A percentile compares a stretch with the other conserved stretches of the same genome.
These are phyloP conservation scores for Zonitis immaculata DNA, from an alignment of 2,888 invertebrate genomes.

Conservation along the genomic window DNA sequence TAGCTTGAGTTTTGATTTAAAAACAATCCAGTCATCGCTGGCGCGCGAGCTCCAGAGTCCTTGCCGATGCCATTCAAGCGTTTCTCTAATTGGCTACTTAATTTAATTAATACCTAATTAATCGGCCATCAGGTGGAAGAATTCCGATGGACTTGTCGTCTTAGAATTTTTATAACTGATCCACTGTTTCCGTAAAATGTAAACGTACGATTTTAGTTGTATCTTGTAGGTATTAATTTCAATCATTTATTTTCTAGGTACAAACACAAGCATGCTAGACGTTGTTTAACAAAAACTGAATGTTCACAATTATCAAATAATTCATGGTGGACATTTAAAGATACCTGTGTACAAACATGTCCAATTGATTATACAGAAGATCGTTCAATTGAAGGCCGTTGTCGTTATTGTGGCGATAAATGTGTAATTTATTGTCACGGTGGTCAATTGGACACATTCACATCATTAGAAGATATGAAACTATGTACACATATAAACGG, in stretches of 20 bases:
- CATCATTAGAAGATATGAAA: slow-evolving; percentile 60
- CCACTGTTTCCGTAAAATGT: too few relatives aligned
- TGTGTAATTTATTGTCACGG: slow-evolving; percentile 54
- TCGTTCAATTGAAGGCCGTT: slow-evolving; percentile 28
- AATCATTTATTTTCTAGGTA: slow-evolving; percentile 2
- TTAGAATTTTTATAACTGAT: too few relatives aligned
- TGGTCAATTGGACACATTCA: slow-evolving; percentile 57
- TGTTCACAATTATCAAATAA: slow-evolving; percentile 52
- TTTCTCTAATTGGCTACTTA: too few relatives aligned
- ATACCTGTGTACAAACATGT: slow-evolving; percentile 63
- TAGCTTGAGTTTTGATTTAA: too few relatives aligned
- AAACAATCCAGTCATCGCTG: too few relatives aligned
- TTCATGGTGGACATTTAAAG: slow-evolving; percentile 57
- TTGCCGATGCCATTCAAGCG: too few relatives aligned
- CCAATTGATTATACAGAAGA: slow-evolving; percentile 54
- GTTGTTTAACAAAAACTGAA: slow-evolving; percentile 65
- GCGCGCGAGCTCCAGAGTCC: too few relatives aligned
- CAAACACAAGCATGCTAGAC: not conserved
- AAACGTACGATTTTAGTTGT: too few relatives aligned
- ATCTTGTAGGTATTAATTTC: too few relatives aligned
- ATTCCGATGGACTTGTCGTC: too few relatives aligned
- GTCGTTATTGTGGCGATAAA: slow-evolving; percentile 36
- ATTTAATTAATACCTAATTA: too few relatives aligned
- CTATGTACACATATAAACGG: slow-evolving; percentile 79
- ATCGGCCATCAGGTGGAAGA: too few relatives aligned